Evolutionary conservation across 2,113 vertebrate genomes (phyloP).

Genomic region (Oryzias woworae): DNA sequence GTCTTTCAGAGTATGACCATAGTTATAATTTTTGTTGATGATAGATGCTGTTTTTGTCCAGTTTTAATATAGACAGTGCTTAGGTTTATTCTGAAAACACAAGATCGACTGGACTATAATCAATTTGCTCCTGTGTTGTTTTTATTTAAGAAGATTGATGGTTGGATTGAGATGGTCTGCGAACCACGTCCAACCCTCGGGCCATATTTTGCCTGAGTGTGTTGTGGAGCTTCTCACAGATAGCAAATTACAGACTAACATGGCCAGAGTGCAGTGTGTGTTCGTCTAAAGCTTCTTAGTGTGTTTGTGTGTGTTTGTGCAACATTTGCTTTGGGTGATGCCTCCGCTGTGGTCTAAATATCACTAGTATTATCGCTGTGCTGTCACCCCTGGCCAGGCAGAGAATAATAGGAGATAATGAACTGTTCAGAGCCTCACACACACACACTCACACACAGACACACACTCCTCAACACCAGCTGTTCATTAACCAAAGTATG

Average conservation of each 20-base stretch:
- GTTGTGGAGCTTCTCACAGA: background rate
- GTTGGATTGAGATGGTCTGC: no score
- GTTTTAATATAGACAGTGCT: no score
- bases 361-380: conserved; percentile 52
- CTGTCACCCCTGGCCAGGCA: conserved; percentile 84
- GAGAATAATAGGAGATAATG: conserved; percentile 75
- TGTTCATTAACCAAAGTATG: conserved; percentile 90
- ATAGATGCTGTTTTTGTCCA: no score
- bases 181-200: no score
- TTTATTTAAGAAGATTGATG: no score
- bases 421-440: conserved; percentile 59
- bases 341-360: conserved; percentile 53
- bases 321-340: conserved; percentile 54
- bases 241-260: background rate
- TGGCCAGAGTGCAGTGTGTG: background rate
- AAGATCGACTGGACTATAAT: no score
- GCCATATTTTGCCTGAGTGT: conserved; percentile 2
- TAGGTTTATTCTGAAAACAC: no score
- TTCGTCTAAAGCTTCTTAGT: conserved; percentile 3
- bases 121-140: no score
- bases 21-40: no score
- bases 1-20: no score
- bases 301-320: conserved; percentile 14
- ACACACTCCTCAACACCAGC: conserved; percentile 67
- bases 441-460: conserved; percentile 18